Evolutionary conservation across 2,797 vertebrate genomes (phyloP).

Genomic region (Sciaenops ocellatus): DNA sequence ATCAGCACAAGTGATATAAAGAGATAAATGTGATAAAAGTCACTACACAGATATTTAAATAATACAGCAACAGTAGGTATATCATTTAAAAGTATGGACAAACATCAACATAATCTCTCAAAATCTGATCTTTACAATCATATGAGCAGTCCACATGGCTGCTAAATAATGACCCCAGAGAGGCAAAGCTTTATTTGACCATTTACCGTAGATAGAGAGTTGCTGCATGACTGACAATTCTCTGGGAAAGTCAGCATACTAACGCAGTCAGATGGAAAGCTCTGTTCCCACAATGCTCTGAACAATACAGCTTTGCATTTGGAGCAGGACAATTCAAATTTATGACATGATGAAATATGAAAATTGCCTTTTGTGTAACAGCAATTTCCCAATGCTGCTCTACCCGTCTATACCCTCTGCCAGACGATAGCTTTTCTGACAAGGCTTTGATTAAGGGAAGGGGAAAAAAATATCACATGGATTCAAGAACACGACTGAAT

Average conservation of each 20-base stretch:
- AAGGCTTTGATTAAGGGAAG: slow-evolving; percentile 68
- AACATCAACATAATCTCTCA: slow-evolving; percentile 65
- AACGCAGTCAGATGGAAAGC: slow-evolving; percentile 64
- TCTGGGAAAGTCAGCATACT: slow-evolving; percentile 62
- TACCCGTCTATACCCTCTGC: slow-evolving; percentile 26
- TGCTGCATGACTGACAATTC: slow-evolving; percentile 73
- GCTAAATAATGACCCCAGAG: slow-evolving; percentile 63
- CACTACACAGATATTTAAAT: slow-evolving; percentile 56
- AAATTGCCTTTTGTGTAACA: slow-evolving; percentile 72
- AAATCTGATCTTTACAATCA: slow-evolving; percentile 65
- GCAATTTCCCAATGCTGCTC: slow-evolving; percentile 39
- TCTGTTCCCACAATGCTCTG: slow-evolving; percentile 52
- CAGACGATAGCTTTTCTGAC: slow-evolving; percentile 46
- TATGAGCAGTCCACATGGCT: slow-evolving; percentile 42
- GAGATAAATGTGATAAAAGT: slow-evolving; percentile 39
- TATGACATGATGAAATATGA: slow-evolving; percentile 66
- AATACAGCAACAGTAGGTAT: slow-evolving; percentile 47
- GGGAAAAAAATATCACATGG: slow-evolving; percentile 42
- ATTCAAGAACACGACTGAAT: slow-evolving; percentile 56
- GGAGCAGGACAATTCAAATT: slow-evolving; percentile 73
- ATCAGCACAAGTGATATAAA: slow-evolving; percentile 38
- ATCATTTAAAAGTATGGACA: slow-evolving; percentile 60
- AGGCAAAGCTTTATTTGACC: slow-evolving; percentile 68
- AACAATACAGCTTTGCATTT: slow-evolving; percentile 64
- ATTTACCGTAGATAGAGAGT: slow-evolving; percentile 58